Evolutionary conservation across 2,113 vertebrate species (phyloP).

Genomic region (Rhynchomys soricoides): DNA sequence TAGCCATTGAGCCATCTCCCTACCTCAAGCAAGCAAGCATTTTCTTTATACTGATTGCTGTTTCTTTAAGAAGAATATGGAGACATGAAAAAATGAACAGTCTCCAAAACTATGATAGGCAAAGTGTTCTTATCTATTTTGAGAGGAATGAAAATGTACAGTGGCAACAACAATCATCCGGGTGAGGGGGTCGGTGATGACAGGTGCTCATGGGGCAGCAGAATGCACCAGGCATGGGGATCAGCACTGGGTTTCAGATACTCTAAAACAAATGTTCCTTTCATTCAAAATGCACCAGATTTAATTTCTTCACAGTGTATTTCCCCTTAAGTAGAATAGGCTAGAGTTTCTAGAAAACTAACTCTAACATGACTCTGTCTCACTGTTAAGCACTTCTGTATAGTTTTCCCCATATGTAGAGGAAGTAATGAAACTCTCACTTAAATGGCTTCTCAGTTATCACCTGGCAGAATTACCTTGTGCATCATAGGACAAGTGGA

Average conservation of each 20-base stretch:
- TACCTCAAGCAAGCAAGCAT: background rate
- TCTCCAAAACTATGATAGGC: background rate
- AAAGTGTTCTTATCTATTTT: background rate
- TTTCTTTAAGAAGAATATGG: background rate
- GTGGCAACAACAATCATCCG: background rate
- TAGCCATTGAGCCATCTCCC: background rate
- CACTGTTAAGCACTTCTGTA: background rate
- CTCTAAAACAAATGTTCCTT: background rate
- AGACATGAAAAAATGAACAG: background rate
- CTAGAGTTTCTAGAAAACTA: background rate
- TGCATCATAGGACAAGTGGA: background rate
- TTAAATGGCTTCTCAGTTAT: background rate
- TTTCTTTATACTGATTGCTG: slow-evolving; percentile 3
- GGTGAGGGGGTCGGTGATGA: background rate
- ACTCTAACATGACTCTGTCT: background rate
- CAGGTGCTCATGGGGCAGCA: background rate
- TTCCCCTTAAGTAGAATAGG: background rate
- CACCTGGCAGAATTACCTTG: background rate
- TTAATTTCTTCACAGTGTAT: background rate
- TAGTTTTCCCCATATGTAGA: background rate
- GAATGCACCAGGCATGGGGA: background rate
- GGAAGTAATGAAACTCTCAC: background rate
- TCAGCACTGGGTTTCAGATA: background rate
- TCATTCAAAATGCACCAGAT: background rate
- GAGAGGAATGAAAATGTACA: background rate